Evolutionary conservation across 2,888 invertebrate genomes (phyloP), one percentile per base, ranked within the genome.

Genomic region (Lordiphosa fenestrarum): DNA sequence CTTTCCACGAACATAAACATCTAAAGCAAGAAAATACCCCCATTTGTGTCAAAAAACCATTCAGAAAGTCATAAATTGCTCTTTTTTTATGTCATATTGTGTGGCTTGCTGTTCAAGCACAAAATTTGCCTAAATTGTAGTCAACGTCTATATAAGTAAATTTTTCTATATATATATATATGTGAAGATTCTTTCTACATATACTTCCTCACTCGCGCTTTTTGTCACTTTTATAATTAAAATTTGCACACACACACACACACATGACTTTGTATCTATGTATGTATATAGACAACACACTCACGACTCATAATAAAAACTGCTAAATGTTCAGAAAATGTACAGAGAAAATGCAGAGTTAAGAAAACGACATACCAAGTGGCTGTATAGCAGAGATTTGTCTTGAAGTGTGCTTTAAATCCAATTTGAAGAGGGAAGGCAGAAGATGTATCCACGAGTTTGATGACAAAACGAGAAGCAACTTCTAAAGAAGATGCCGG

Each of bases 161-260:
- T 36, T 41, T 25, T 30, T 21, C 54, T 36, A 49, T 25, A 54
- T 56, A 42, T 12, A 50, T 41, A 66, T 1, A 15, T 41, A 66
- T 1, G 2, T 15, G 15, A 21, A 57, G 42, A 59, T 60, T 33
- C 40, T 46, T 46, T 58, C 30, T 37, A 33, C 37, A 42, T 25
- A 25, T 38, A 40, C 38, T 42, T 59, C 37, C 52, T 33, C 12
- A 49, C 19, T 53, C 30, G 39, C 35, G 56, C 51, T 53, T 74
- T 74, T 74, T 72, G 73, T 73, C 81, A 70, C 61, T 76, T 73
- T 76, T 80, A 73, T 69, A 74, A 73, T 78, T 73, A 73, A 80
- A 72, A 59, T 60, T 38, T 40, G 65, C 67, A 38, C 75, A 58
- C 65, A 78, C 65, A 66, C 38, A 67, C 67, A 38, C 75, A 60